phyloP scores from a whole-genome alignment of 2,113 vertebrate genomes.

The Pongo pygmaeus region DNA sequence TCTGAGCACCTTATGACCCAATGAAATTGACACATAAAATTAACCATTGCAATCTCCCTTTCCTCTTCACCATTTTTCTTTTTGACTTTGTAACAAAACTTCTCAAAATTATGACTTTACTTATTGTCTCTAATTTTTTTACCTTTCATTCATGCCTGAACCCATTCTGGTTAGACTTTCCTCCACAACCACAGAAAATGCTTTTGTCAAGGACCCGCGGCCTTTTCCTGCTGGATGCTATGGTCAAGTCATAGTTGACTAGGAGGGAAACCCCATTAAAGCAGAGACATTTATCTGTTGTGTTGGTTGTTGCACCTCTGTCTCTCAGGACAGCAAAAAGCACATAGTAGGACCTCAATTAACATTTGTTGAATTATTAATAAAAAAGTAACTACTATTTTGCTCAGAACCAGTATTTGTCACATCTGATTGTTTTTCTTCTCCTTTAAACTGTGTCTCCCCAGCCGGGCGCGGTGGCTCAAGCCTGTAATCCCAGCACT shows the following conservation, averaged over 20 bases:
- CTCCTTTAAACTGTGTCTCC: neutral
- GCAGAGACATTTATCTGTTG: neutral
- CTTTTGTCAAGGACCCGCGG: rapidly evolving
- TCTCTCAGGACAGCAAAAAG: neutral
- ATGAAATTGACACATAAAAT: neutral
- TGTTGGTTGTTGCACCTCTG: neutral
- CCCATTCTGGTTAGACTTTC: rapidly evolving
- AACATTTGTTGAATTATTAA: neutral
- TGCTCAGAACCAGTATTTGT: neutral
- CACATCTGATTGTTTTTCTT: neutral
- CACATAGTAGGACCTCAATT: neutral
- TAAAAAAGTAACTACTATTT: neutral
- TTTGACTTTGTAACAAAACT: neutral
- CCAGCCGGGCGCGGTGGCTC: no score
- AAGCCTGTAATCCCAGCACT: no score
- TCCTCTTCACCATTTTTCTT: neutral
- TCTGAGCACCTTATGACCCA: neutral
- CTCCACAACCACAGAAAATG: neutral
- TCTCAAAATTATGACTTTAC: neutral
- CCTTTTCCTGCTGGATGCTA: neutral
- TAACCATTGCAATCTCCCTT: neutral
- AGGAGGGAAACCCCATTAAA: neutral
- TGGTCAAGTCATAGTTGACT: neutral
- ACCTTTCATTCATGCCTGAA: neutral
- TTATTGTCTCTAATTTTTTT: neutral